Evolutionary conservation across 2,113 vertebrate species (phyloP), one percentile per base, ranked within the genome.

Genomic region (Phaethornis superciliosus): DNA sequence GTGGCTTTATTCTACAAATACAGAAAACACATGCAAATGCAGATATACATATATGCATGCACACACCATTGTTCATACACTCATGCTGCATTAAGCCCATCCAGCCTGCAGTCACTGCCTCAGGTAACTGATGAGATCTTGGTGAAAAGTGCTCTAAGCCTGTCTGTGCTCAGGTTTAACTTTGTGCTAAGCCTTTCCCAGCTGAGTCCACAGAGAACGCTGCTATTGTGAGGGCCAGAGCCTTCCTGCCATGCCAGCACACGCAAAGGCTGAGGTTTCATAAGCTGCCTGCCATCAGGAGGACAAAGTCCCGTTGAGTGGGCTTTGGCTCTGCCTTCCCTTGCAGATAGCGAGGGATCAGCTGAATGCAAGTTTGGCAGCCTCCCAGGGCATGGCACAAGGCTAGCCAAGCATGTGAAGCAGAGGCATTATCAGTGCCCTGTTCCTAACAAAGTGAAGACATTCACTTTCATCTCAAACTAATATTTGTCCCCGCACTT

Each of bases 371-470:
- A 70, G 15, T 10, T 76, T 89, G 96, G 97, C 97, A 89, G 68
- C 67, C 27, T 92, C 96, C 96, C 96, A 97, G n/a, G 46, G 69
- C 84, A 94, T 62, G 97, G 97, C 79, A 60, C 81, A 74, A 85
- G 75, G 91, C 81, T 91, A 58, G 84, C 80, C 78, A 81, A 76
- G 87, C 77, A 95, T 59, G 94, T 88, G 94, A 96, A 91, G 82
- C 68, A 68, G 27, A 62, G 89, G 42, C 81, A 90, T 90, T 65
- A 85, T 70, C 81, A 69, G 59, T 56, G 92, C 76, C 58, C 89
- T 67, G 85, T 15, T 94, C 77, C 70, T 58, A 83, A 89, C 72
- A 6, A 94, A 94, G 78, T 35, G 95, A 92, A 96, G 97, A 89
- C 79, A 83, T 80, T 84, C 70, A 10, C 80, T 91, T 93, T 94